Evolutionary conservation across 2,888 invertebrate genomes (phyloP), one percentile per base, ranked within the genome.

Genomic region (Monochamus alternatus): DNA sequence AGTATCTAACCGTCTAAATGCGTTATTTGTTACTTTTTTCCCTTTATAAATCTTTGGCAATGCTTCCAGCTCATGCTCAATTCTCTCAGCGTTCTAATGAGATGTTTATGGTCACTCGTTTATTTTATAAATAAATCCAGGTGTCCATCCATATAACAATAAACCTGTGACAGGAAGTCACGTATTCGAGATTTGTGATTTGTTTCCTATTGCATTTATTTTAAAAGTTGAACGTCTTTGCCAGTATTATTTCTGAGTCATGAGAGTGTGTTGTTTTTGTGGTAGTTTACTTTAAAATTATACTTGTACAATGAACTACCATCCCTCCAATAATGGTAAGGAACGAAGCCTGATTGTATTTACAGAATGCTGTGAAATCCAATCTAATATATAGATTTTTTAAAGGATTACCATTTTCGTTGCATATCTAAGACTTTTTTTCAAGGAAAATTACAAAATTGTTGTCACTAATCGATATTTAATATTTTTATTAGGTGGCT

Each of bases 161-260:
- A 65, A 30, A 47, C 47, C 52, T 51, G 22, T 52, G 52, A 59
- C 52, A 59, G 69, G 69, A 69, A 59, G 69, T 69, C 69, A 69
- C 69, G 69, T 69, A 44, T 43, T 32, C 14, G 8, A 43, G 60
- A 69, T 59, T 22, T 67, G 55, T 59, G 60, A 69, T 59, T 22
- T 67, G 55, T 59, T 69, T 69, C 69, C 69, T 22, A 59, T 68
- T 68, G 66, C 43, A 59, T 69, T 43, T 59, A 43, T 55, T 55
- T 58, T 69, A 4, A 65, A 65, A 64, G 63, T 51, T 52, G n/a
- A 52, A 47, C 65, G 65, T 8, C 65, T 30, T 52, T 31, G 22
- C 30, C 65, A 65, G 65, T 65, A 51, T 7, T 55, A 55, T 55
- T 55, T 12, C n/a, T 55, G 14, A 55, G n/a, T 3, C 14, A 55